Base-by-base conservation (phyloP, 1,140 invertebrate species). In the Octopus sinensis region DNA sequence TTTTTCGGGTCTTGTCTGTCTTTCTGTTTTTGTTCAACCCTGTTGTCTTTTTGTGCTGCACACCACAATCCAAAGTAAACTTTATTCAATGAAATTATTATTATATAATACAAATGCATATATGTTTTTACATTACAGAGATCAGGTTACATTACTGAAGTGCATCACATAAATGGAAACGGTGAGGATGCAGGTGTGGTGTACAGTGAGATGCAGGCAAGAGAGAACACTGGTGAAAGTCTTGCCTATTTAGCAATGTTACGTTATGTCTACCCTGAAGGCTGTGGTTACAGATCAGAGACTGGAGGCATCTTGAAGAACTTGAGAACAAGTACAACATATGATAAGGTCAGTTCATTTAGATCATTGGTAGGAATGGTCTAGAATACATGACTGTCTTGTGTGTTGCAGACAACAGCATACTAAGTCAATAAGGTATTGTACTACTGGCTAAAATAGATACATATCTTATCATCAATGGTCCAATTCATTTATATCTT, bases 161-260 rank as follows among this genome's bases (percentile, higher is more conserved):
- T 98, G 4, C 95, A 98, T 91, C 96, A 98, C 89, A 93, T 98
- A 77, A 96, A 95, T 88, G 94, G 93, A 5, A 93, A 96, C 83
- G 97, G 96, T 4, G 93, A 96, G 85, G 94, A 98, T 92, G 95
- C 94, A 54, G 97, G 97, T 54, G 95, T 97, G 53, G 96, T 97
- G 3, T 98, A 98, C 89, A 96, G 95, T 90, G 96, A 98, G 92
- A 97, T 97, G 95, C 96, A 97, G 94, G 94, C 43, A 53, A 86
- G 92, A 52, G 96, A 97, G 90, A 96, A 96, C 89, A 93, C 92
- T 71, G 95, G 94, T n/a, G 94, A 95, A 88, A 93, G 92, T 83
- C 85, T 89, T 54, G 90, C 91, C 52, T 92, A 94, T 84, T 89
- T 93, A 76, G 93, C 92, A 84, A 90, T 96, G 87, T 86, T 92